A percentile compares a stretch with the other conserved stretches of the same genome.
Evolutionary conservation across 2,113 vertebrate genomes (phyloP).

Genomic region (Pterocles gutturalis): DNA sequence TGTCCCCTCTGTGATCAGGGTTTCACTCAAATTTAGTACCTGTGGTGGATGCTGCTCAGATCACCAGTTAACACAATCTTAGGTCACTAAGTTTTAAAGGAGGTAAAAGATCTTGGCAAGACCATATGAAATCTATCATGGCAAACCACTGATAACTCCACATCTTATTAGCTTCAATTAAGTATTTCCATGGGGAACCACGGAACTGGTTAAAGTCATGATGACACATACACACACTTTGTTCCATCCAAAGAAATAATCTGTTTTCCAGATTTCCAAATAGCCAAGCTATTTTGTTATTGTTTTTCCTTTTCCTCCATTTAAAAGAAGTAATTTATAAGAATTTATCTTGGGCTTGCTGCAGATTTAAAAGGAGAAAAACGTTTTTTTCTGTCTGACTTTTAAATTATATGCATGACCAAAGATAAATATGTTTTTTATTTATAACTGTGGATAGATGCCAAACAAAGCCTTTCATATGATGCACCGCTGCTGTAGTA

Average conservation of each 20-base stretch:
- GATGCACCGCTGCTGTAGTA: conserved; percentile 12
- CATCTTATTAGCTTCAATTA: conserved; percentile 87
- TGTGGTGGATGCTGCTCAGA: not conserved
- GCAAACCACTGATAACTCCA: conserved; percentile 76
- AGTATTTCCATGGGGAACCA: conserved; percentile 78
- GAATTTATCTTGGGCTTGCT: conserved; percentile 71
- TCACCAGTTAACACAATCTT: conserved; percentile 38
- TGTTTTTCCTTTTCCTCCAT: conserved; percentile 68
- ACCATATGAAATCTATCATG: conserved; percentile 75
- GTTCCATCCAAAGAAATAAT: conserved; percentile 61
- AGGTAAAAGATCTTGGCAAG: conserved; percentile 39
- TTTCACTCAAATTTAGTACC: not conserved
- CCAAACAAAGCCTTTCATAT: conserved; percentile 61
- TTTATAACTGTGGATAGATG: conserved; percentile 48
- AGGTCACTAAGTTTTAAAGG: conserved; percentile 67
- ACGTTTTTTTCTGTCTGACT: conserved; percentile 8
- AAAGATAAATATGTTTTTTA: conserved; percentile 68
- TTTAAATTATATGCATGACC: conserved; percentile 45
- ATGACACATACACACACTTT: conserved; percentile 72
- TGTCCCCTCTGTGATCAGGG: not conserved
- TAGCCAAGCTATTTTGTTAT: conserved; percentile 60
- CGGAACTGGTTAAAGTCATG: conserved; percentile 74
- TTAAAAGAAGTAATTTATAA: conserved; percentile 76
- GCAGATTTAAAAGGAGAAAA: conserved; percentile 49
- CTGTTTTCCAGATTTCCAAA: conserved; percentile 66